phyloP scores from a whole-genome alignment of 2,888 invertebrate species.

The Acanthosepion pharaonis region DNA sequence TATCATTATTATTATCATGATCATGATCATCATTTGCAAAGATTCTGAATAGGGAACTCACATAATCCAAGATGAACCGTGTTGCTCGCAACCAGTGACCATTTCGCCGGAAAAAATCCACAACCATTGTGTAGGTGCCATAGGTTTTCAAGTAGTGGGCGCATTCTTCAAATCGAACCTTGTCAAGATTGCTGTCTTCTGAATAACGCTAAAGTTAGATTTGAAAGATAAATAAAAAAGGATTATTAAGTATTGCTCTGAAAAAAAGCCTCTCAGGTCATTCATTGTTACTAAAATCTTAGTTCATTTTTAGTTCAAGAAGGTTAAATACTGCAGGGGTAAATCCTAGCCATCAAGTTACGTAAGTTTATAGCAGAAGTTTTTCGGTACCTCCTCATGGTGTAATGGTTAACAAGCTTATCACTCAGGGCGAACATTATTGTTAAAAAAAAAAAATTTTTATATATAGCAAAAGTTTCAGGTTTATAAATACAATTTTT shows the following conservation, averaged over 20 bases:
- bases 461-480: too few relatives aligned
- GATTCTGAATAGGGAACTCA: conserved; percentile 51
- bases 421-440: too few relatives aligned
- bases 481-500: too few relatives aligned
- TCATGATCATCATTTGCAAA: neutral
- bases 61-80: conserved; percentile 81
- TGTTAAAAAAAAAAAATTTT: too few relatives aligned
- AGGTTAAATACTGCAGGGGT: too few relatives aligned
- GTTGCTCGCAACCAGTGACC: conserved; percentile 82
- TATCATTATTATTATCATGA: neutral
- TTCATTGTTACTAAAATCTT: too few relatives aligned
- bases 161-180: conserved; percentile 79
- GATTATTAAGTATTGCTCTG: neutral
- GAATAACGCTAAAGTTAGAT: conserved; percentile 57
- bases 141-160: conserved; percentile 87
- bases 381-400: too few relatives aligned
- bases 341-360: too few relatives aligned
- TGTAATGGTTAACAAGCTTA: too few relatives aligned
- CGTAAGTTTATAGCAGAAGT: too few relatives aligned
- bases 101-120: conserved; percentile 85
- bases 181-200: conserved; percentile 66
- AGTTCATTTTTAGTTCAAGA: too few relatives aligned
- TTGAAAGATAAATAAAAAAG: neutral
- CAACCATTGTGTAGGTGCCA: conserved; percentile 83
- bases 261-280: too few relatives aligned